These are phyloP conservation scores for Polymixis lichenea DNA, from an alignment of 2,888 invertebrate genomes.

Conservation along the genomic window DNA sequence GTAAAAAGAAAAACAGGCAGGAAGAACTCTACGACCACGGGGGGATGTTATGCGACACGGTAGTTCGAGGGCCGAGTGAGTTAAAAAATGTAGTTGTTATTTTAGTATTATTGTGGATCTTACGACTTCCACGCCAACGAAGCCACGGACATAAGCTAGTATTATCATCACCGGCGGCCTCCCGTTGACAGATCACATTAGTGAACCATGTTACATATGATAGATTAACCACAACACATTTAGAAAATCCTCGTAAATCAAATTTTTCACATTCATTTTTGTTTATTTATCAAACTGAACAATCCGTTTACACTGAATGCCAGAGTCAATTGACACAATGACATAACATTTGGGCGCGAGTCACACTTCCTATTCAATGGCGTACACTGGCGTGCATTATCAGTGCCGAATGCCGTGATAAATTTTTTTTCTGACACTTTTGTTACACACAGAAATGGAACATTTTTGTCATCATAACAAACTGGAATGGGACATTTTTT, in stretches of 20 bases:
- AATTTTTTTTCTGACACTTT: conserved; percentile 27
- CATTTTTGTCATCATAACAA: conserved; percentile 7
- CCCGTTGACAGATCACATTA: background rate
- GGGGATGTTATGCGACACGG: too few relatives aligned
- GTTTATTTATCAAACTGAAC: conserved; percentile 19
- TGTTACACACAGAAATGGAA: conserved; percentile 5
- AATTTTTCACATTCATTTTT: conserved; percentile 1
- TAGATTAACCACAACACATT: background rate
- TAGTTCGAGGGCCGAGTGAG: background rate
- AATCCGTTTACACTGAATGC: conserved; percentile 31
- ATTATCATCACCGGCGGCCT: background rate
- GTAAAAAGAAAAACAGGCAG: background rate
- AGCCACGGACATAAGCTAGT: background rate
- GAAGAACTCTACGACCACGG: background rate
- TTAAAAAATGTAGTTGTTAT: background rate
- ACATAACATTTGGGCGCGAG: conserved; percentile 41
- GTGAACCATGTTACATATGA: background rate
- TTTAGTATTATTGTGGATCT: background rate
- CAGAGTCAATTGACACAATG: conserved; percentile 35
- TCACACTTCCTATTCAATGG: conserved; percentile 34
- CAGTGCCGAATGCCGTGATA: conserved; percentile 32
- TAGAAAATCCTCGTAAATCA: conserved; percentile 24
- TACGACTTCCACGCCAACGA: background rate
- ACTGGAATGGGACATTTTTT: background rate
- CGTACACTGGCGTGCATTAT: conserved; percentile 38